Percentiles rank a stretch among this genome's conserved stretches.
Evolutionary conservation across 2,797 vertebrate species (phyloP).

Genomic region (Rhinophrynus dorsalis): DNA sequence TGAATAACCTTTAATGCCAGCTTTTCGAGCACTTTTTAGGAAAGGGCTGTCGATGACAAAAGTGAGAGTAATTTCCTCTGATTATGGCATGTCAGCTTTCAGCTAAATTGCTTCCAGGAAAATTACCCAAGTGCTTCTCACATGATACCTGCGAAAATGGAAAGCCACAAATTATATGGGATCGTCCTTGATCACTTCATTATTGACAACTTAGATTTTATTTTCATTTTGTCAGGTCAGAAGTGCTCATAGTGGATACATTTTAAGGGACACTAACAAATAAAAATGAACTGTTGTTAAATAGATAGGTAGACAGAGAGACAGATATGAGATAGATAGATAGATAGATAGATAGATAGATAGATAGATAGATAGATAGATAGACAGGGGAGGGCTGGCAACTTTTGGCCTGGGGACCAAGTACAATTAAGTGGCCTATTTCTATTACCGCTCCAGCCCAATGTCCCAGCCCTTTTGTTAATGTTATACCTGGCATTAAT

Average conservation of each 20-base stretch:
- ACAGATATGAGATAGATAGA: too few species aligned
- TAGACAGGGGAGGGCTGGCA: too few species aligned
- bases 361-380: too few species aligned
- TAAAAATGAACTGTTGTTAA: too few species aligned
- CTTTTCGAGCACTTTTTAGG: slow-evolving; percentile 42
- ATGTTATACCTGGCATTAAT: too few species aligned
- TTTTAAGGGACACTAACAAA: too few species aligned
- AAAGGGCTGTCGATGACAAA: slow-evolving; percentile 34
- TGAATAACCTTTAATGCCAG: slow-evolving; percentile 46
- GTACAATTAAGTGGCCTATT: too few species aligned
- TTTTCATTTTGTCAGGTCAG: slow-evolving; percentile 12
- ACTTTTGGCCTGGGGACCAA: too few species aligned
- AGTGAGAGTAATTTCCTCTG: slow-evolving; percentile 32
- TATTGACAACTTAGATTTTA: slow-evolving; percentile 27
- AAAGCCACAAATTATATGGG: slow-evolving; percentile 26
- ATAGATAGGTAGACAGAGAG: too few species aligned
- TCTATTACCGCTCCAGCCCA: too few species aligned
- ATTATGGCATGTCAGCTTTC: slow-evolving; percentile 27
- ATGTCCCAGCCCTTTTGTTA: too few species aligned
- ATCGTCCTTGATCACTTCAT: slow-evolving; percentile 30
- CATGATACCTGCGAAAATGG: slow-evolving; percentile 15
- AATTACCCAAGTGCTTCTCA: slow-evolving; percentile 12
- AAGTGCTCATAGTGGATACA: neutral
- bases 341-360: too few species aligned
- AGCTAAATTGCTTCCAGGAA: slow-evolving; percentile 26